Evolutionary conservation across 2,797 vertebrate genomes (phyloP), one percentile per base, ranked within the genome.

Genomic region (Alectoris magna): DNA sequence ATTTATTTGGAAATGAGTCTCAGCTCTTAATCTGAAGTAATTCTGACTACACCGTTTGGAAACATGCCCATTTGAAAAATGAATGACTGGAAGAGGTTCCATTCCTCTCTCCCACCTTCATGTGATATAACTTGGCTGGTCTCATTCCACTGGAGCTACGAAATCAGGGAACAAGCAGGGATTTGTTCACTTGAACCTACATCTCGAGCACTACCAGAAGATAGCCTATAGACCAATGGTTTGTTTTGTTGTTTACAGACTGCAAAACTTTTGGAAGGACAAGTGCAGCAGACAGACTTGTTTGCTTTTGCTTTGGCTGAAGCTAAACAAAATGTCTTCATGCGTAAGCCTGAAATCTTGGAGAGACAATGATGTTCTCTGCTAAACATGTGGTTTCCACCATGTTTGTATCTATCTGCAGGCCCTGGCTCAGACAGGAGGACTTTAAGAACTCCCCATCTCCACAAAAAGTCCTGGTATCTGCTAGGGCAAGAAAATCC

Each of bases 401-500:
- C 77, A 63, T 69, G 46, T 84, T 93, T 92, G 27, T 38, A 67
- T 86, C 59, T 78, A 59, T 49, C 26, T 91, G 39, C 60, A 36
- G 36, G 11, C 51, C 23, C 46, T 90, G 67, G 84, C 76, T 92
- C 79, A 92, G 51, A 51, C 6, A 82, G 29, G 66, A 87, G 34
- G 46, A 51, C 31, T 70, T 73, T 49, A 60, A 90, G 68, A 77
- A 23, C 7, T 74, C 5, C 4, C 6, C 5, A 72, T 53, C 62
- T 46, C 36, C 82, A 48, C 36, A 84, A 83, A 77, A 92, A 8
- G n/a, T 88, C 14, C 8, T 0, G 0, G 36, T 79, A 87, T 72
- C 84, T 94, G 78, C 87, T 92, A 85, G 85, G 44, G 38, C 72
- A 85, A 84, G 84, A 87, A 93, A 77, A 92, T 55, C 34, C 27